Percentiles rank a stretch among this genome's conserved stretches.
phyloP scores from a whole-genome alignment of 2,888 invertebrate species.

The Tupiocoris notatus region DNA sequence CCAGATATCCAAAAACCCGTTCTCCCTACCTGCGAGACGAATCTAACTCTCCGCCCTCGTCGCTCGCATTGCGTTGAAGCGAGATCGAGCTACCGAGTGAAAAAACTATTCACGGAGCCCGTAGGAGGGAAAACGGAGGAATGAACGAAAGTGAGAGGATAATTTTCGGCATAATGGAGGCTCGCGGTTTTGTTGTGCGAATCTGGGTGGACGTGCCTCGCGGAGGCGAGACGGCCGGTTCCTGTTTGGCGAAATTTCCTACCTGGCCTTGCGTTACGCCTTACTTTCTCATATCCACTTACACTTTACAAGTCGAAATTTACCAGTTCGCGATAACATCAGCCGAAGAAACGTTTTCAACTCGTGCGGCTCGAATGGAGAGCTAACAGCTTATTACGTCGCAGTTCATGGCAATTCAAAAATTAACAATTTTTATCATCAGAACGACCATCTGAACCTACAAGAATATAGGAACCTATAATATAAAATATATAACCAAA shows the following conservation, averaged over 20 bases:
- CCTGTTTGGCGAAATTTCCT: conserved; percentile 6
- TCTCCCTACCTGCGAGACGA: background rate
- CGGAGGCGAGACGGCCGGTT: background rate
- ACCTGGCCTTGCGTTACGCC: background rate
- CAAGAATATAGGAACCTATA: too few species aligned
- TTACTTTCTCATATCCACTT: background rate
- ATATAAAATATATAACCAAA: too few species aligned
- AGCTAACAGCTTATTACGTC: too few species aligned
- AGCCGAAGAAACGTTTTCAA: too few species aligned
- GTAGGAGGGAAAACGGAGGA: background rate
- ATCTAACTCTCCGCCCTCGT: background rate
- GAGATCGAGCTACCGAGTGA: background rate
- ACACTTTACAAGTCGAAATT: background rate
- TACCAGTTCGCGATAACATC: background rate
- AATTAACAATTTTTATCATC: too few species aligned
- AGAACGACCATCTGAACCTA: too few species aligned
- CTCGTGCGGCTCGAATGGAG: too few species aligned
- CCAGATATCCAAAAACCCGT: background rate
- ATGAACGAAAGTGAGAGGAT: conserved; percentile 34
- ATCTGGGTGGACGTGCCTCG: conserved; percentile 16
- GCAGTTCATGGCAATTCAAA: too few species aligned
- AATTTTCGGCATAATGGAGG: conserved; percentile 35
- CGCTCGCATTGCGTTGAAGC: background rate
- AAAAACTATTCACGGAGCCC: background rate
- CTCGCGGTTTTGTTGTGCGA: conserved; percentile 29